Evolutionary conservation across 2,888 invertebrate species (phyloP), one percentile per base, ranked within the genome.

Genomic region (Schizotus pectinicornis): DNA sequence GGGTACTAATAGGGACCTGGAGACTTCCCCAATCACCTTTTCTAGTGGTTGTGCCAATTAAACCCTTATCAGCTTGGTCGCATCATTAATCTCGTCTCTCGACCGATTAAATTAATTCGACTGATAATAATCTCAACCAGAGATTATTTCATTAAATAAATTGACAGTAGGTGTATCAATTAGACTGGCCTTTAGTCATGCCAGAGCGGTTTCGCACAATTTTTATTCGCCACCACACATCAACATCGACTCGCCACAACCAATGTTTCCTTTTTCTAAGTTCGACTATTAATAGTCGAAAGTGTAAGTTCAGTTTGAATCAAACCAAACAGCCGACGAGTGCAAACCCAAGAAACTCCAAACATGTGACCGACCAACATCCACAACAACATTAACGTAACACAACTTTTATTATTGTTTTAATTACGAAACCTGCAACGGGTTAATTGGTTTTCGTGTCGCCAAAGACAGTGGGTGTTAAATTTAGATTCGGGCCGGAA

Each of bases 111-210:
- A 22, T 22, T 22, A 22, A 22, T 22, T 22, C 22, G 22, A 22
- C 22, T 22, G 22, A 22, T 22, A 22, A 11, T 9, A 35, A 35
- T 34, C 14, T 8, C 38, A 38, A 30, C 31, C 13, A 39, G 30
- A 37, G 22, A 56, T 56, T 56, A 50, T 42, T 56, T 49, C 41
- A 56, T 56, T 33, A 56, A 39, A 43, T 63, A 49, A 61, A 63
- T 61, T 63, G 57, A 52, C 30, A 43, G 60, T 61, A 61, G 60
- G 58, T 61, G 63, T 60, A 60, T 38, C 50, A 60, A 63, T 54
- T 59, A 54, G 22, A 62, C 46, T 37, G 12, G 31, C 12, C 12
- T 37, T 35, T 37, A 13, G 42, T 32, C 42, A 38, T 22, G 22
- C 22, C 5, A 22, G 3, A 22, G 5, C 22, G 5, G 22, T 22